A percentile compares a stretch with the other conserved stretches of the same genome.
These are phyloP conservation scores for Polypedilum vanderplanki DNA, from an alignment of 1,140 invertebrate species.

Conservation along the genomic window DNA sequence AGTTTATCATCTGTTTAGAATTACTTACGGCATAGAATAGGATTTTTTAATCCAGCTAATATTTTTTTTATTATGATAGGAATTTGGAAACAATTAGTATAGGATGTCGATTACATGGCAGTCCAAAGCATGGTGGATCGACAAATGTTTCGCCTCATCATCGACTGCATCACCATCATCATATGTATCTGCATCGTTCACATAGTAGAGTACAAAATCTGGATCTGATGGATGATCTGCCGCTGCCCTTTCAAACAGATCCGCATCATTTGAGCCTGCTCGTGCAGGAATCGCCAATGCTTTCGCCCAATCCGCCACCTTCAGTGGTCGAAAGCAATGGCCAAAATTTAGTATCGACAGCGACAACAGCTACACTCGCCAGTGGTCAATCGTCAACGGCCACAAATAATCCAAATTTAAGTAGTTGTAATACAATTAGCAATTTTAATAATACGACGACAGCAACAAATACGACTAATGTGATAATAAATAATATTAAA, in stretches of 20 bases:
- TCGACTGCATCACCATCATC: slow-evolving; percentile 32
- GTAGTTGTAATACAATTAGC: slow-evolving; percentile 18
- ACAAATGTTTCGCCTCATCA: slow-evolving; percentile 41
- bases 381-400: slow-evolving; percentile 3
- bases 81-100: slow-evolving; percentile 31
- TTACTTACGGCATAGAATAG: neutral
- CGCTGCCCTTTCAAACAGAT: slow-evolving; percentile 31
- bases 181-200: slow-evolving; percentile 20
- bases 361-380: slow-evolving; percentile 11
- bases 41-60: neutral
- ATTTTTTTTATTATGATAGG: slow-evolving; percentile 19
- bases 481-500: slow-evolving; percentile 28
- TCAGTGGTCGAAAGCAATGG: slow-evolving; percentile 12
- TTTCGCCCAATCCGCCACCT: slow-evolving; percentile 9
- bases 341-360: neutral
- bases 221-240: slow-evolving; percentile 41
- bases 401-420: slow-evolving; percentile 17
- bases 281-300: neutral
- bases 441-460: slow-evolving; percentile 15
- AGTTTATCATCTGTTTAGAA: slow-evolving; percentile 16
- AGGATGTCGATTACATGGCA: slow-evolving; percentile 40
- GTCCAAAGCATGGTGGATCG: slow-evolving; percentile 42
- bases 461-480: slow-evolving; percentile 21
- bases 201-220: slow-evolving; percentile 38
- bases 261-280: slow-evolving; percentile 1